Percentiles rank a stretch among this genome's conserved stretches.
Evolutionary conservation across 2,797 vertebrate genomes (phyloP).

Genomic region (Arctocebus calabarensis): DNA sequence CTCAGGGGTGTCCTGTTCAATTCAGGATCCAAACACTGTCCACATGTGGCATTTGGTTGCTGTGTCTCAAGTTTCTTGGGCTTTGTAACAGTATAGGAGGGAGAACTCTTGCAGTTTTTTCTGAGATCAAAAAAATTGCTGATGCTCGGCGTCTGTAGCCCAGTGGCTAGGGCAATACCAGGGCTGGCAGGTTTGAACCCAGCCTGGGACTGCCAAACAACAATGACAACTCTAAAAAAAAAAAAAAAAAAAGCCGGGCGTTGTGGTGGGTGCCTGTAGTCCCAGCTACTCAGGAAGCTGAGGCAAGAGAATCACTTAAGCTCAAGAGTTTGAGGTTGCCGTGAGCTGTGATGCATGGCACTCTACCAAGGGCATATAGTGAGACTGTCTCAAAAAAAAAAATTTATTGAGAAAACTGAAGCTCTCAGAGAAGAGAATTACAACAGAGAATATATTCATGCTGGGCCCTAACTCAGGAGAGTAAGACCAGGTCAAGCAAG

Average conservation of each 20-base stretch:
- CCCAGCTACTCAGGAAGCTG: too few species aligned
- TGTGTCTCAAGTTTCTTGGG: neutral
- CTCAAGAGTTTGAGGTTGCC: too few species aligned
- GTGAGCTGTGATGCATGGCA: too few species aligned
- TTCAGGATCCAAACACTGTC: neutral
- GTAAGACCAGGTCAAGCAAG: neutral
- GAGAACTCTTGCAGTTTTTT: slow-evolving; percentile 36
- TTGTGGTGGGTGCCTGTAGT: too few species aligned
- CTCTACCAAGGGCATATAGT: too few species aligned
- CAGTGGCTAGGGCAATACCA: too few species aligned
- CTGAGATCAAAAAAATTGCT: neutral
- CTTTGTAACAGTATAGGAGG: neutral
- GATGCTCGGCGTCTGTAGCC: too few species aligned
- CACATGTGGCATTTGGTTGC: neutral
- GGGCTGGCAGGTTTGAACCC: too few species aligned
- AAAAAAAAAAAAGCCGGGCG: too few species aligned
- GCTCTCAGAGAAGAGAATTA: neutral
- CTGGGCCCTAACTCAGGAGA: neutral
- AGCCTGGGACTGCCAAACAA: too few species aligned
- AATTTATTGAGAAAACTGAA: slow-evolving; percentile 37
- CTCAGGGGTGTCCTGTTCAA: neutral
- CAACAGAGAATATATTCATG: neutral
- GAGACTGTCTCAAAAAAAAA: neutral
- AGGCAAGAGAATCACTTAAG: too few species aligned
- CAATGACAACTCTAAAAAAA: too few species aligned